Evolutionary conservation across 1,140 invertebrate genomes (phyloP), one percentile per base, ranked within the genome.

Genomic region (Pissodes strobi): DNA sequence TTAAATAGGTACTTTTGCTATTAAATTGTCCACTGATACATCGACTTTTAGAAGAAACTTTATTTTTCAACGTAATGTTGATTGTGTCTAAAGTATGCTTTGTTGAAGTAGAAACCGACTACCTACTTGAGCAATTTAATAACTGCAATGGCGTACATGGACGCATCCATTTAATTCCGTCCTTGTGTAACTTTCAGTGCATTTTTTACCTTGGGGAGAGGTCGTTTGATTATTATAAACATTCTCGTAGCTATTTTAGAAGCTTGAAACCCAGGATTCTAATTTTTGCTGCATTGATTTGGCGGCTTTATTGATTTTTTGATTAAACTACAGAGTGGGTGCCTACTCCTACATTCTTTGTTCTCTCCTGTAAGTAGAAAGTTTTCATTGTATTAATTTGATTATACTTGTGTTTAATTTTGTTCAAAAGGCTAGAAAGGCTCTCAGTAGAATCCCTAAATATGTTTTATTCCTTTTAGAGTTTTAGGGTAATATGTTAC

Each of bases 271-370:
- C 51, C 30, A 49, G n/a, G 19, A 48, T 13, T 48, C 4, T 12
- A 25, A 34, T 15, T 46, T 39, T 49, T 49, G 27, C 34, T 37
- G 17, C 59, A 61, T 61, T 61, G 59, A 52, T 51, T 52, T 25
- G 51, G 21, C 22, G 5, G 22, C 22, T 49, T 46, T 61, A 51
- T 61, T 61, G 59, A 51, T 61, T 51, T 51, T 52, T 41, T 45
- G 45, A 38, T 49, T 57, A 48, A 59, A 49, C 2, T 37, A 18
- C 8, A 27, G 5, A 46, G 45, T 59, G 23, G 39, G 19, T 59
- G 43, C 56, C 17, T 59, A n/a, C 9, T 17, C 21, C 27, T 43
- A 13, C 13, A 41, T 38, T 61, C 59, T 52, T 61, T 51, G 49
- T 61, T 51, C 46, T 43, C 19, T 39, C 38, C 38, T 17, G 15